Evolutionary conservation across 2,888 invertebrate species (phyloP).

Genomic region (Cactoblastis cactorum): DNA sequence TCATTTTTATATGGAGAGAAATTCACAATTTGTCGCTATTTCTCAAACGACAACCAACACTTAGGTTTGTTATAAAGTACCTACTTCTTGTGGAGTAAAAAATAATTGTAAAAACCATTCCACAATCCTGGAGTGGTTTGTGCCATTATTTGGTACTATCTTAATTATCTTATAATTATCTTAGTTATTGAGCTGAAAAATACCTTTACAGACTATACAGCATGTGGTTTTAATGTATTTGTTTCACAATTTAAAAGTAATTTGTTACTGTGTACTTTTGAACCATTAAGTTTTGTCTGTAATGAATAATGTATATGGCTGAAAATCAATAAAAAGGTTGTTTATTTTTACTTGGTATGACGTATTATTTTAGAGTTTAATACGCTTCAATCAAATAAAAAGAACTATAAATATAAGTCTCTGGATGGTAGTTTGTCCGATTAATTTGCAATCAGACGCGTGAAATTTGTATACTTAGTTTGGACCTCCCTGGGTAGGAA

Average conservation of each 20-base stretch:
- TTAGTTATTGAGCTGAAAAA: too few species aligned
- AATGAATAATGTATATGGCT: slow-evolving; percentile 1
- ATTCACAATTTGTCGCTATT: background rate
- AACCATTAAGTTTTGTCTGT: background rate
- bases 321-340: background rate
- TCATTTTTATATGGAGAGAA: background rate
- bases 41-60: background rate
- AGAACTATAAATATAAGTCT: too few species aligned
- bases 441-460: slow-evolving; percentile 43
- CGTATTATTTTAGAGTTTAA: background rate
- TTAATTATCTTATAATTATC: too few species aligned
- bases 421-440: slow-evolving; percentile 16
- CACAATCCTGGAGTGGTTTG: background rate
- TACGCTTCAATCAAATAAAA: too few species aligned
- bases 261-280: background rate
- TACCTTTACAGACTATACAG: too few species aligned
- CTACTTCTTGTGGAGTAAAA: background rate
- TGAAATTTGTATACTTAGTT: slow-evolving; percentile 33
- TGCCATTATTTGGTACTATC: too few species aligned
- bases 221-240: too few species aligned
- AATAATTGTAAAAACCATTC: too few species aligned
- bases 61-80: background rate
- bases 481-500: background rate
- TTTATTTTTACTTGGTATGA: background rate
- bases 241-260: background rate